Base-by-base conservation (phyloP, 1,140 invertebrate species). In the Caenorhabditis remanei region DNA sequence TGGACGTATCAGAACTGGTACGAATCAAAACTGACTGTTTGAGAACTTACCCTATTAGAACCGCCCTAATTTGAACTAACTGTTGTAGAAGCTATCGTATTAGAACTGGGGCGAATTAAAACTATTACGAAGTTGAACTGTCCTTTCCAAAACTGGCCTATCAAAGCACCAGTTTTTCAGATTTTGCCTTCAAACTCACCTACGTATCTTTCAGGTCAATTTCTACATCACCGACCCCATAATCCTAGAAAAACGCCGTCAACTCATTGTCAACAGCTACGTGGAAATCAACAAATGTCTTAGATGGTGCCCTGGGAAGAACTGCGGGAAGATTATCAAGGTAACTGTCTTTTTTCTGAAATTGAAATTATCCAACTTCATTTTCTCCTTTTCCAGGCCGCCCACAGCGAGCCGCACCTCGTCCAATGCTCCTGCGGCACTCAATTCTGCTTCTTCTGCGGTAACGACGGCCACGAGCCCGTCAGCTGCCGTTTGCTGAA, bases 201-300 rank as follows among this genome's bases (percentile, higher is more conserved):
- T 32, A 1, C 2, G 0, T 32, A 32, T 32, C 55, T 56, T 40
- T 9, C n/a, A 11, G 53, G 84, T 99, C 83, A 2, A 11, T 7
- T 11, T 83, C 32, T 58, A 65, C 11, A n/a, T 91, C 1, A 32
- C 87, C 21, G 40, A 87, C 5, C 24, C 24, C 24, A 7, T 24
- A 4, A 43, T 21, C n/a, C 50, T 85, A 5, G 6, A 75, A n/a
- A 24, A 98, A 94, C 99, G 99, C 94, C 97, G 98, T 92, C 97
- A 98, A 94, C 95, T 99, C 89, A 98, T 99, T 89, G 98, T 97
- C 61, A 99, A 99, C 94, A 98, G 96, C 94, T 99, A 99, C 95
- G 97, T 99, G 83, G 32, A 32, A 32, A 32, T 32, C 2, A 32
- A 2, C 32, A 32, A 32, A 32, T 32, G 32, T 32, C 32, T 32